These are phyloP conservation scores for Stegophylla sp. DNA, from an alignment of 2,888 invertebrate species.

Conservation along the genomic window DNA sequence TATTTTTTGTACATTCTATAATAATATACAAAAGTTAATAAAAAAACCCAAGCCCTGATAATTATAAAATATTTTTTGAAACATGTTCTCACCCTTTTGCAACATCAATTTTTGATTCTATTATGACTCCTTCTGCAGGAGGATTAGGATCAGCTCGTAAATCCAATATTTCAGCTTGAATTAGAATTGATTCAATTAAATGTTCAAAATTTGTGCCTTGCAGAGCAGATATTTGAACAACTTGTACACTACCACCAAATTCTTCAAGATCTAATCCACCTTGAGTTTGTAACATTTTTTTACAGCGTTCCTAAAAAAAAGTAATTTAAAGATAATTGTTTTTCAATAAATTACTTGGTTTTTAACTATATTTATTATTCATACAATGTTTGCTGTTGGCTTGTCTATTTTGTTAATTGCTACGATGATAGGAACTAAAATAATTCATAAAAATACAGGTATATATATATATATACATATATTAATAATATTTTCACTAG, in stretches of 20 bases:
- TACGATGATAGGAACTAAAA: slow-evolving; percentile 89
- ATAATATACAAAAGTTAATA: no score
- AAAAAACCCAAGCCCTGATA: no score
- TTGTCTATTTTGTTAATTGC: slow-evolving; percentile 99
- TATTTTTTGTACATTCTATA: no score
- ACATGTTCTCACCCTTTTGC: slow-evolving; percentile 70
- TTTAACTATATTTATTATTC: slow-evolving; percentile 64
- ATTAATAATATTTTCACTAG: neutral
- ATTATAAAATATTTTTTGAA: neutral
- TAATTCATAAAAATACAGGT: slow-evolving; percentile 58
- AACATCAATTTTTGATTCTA: slow-evolving; percentile 81
- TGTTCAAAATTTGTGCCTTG: slow-evolving; percentile 79
- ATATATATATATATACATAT: slow-evolving; percentile 7
- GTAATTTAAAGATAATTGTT: slow-evolving; percentile 29
- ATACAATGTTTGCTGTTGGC: slow-evolving; percentile 85
- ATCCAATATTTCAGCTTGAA: slow-evolving; percentile 87
- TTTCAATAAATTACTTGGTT: neutral
- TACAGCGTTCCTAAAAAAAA: slow-evolving; percentile 73
- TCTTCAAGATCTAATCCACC: slow-evolving; percentile 82
- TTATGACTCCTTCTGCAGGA: slow-evolving; percentile 84
- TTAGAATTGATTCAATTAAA: slow-evolving; percentile 81
- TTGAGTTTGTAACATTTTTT: slow-evolving; percentile 76
- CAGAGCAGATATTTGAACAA: slow-evolving; percentile 89
- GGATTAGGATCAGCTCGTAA: slow-evolving; percentile 84
- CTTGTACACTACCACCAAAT: slow-evolving; percentile 89